Evolutionary conservation across 2,888 invertebrate genomes (phyloP).

Genomic region (Patella ulyssiponensis): DNA sequence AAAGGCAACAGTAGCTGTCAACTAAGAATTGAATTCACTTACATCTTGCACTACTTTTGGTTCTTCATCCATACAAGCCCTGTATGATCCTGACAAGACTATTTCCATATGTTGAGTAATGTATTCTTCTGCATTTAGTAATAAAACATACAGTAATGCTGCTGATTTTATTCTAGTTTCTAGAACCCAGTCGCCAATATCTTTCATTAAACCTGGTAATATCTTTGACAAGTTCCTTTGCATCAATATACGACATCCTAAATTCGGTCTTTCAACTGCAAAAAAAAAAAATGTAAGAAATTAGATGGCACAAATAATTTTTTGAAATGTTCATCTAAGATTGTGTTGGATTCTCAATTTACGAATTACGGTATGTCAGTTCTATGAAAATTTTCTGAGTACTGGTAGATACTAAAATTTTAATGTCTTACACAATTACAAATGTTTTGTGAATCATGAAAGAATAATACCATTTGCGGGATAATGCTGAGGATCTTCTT

Average conservation of each 20-base stretch:
- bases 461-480: conserved; percentile 76
- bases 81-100: conserved; percentile 77
- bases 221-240: conserved; percentile 81
- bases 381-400: neutral
- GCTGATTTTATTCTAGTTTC: conserved; percentile 81
- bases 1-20: too few relatives aligned
- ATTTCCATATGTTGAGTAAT: conserved; percentile 79
- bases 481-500: conserved; percentile 79
- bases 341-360: neutral
- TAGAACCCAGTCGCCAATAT: conserved; percentile 85
- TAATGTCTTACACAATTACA: too few relatives aligned
- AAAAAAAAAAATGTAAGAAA: conserved; percentile 30
- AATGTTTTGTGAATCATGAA: neutral
- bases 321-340: neutral
- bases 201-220: conserved; percentile 80
- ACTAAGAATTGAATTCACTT: conserved; percentile 32
- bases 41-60: conserved; percentile 75
- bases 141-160: conserved; percentile 81
- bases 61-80: conserved; percentile 81
- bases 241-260: conserved; percentile 87
- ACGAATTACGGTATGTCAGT: neutral
- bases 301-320: neutral
- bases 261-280: conserved; percentile 83
- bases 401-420: too few relatives aligned
- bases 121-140: conserved; percentile 83